Conservation (phyloP, 2,113 vertebrate genomes). For the Psilopsiagon aymara region DNA sequence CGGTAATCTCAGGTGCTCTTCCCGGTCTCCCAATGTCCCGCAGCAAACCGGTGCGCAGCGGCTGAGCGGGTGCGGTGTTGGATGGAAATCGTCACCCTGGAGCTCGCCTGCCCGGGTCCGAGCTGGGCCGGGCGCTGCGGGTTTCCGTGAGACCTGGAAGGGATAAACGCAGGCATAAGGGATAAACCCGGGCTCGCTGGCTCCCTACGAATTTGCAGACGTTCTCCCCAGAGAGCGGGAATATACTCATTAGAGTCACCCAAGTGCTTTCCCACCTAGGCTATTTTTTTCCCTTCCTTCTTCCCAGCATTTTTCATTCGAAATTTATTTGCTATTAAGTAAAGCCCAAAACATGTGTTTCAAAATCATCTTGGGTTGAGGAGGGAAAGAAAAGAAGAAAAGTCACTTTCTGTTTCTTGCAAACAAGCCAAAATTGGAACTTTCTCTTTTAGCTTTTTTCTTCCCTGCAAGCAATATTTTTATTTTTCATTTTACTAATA, state of each 20-base stretch:
- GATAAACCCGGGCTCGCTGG: too few species aligned
- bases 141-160: rapidly evolving
- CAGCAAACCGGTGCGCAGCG: not conserved
- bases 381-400: not conserved
- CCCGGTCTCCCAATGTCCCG: rapidly evolving
- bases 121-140: too few species aligned
- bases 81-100: not conserved
- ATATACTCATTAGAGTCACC: not conserved
- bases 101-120: not conserved
- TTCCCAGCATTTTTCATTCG: not conserved
- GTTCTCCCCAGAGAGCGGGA: too few species aligned
- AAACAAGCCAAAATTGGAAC: not conserved
- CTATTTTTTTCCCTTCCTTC: rapidly evolving
- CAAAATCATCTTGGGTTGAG: not conserved
- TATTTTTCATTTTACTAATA: not conserved
- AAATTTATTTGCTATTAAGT: not conserved
- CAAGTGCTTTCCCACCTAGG: not conserved
- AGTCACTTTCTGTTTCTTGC: not conserved
- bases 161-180: not conserved
- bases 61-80: rapidly evolving
- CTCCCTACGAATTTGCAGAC: not conserved
- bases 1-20: not conserved
- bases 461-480: not conserved
- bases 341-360: not conserved
- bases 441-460: not conserved